These are phyloP conservation scores for Poeciliopsis occidentalis DNA, from an alignment of 2,113 vertebrate species.

Conservation along the genomic window DNA sequence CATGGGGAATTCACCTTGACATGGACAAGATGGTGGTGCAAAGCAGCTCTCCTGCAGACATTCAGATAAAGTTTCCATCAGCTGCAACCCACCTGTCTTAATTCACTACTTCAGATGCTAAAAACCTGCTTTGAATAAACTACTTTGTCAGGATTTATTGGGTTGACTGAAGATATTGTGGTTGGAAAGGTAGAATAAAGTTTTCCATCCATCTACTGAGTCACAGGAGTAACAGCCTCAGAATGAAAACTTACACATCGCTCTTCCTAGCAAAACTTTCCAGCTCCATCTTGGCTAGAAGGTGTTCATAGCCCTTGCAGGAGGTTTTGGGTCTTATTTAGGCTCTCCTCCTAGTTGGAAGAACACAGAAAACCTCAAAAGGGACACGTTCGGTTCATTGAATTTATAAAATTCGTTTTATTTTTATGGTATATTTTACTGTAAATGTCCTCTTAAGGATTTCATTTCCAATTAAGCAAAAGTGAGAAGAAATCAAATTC, in stretches of 20 bases:
- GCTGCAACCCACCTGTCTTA: conserved; percentile 62
- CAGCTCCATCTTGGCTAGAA: too few relatives aligned
- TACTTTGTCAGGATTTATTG: conserved; percentile 22
- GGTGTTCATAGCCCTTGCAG: too few relatives aligned
- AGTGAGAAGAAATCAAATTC: too few relatives aligned
- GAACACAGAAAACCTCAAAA: too few relatives aligned
- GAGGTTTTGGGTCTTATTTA: too few relatives aligned
- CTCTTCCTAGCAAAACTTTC: too few relatives aligned
- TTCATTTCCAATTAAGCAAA: too few relatives aligned
- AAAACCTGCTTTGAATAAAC: conserved; percentile 7
- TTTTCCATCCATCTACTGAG: neutral
- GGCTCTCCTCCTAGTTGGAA: too few relatives aligned
- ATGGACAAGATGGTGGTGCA: conserved; percentile 32
- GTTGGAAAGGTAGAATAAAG: neutral
- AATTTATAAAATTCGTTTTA: too few relatives aligned
- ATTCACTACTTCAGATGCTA: conserved; percentile 11
- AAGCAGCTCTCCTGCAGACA: conserved; percentile 23
- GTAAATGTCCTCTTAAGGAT: too few relatives aligned
- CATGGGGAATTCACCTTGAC: conserved; percentile 54
- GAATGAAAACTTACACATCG: neutral
- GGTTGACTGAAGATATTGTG: neutral
- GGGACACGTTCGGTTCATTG: too few relatives aligned
- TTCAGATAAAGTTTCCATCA: conserved; percentile 60
- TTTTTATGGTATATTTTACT: too few relatives aligned
- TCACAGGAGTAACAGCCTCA: neutral